These are phyloP conservation scores for Catocala sponsa DNA, from an alignment of 2,888 invertebrate species.

Conservation along the genomic window DNA sequence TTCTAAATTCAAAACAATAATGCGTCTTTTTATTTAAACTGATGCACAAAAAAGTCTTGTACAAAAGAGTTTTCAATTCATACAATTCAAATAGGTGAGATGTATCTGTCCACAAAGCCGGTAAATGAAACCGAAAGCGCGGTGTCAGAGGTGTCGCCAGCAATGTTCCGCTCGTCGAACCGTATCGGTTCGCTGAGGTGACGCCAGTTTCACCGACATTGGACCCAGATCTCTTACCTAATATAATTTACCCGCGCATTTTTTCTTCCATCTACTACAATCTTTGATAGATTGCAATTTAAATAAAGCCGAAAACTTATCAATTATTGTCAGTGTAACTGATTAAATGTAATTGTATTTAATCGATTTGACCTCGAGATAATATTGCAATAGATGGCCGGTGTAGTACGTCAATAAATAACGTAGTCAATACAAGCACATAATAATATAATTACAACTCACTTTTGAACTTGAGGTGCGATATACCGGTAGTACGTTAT, in stretches of 20 bases:
- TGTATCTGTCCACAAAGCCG: slow-evolving; percentile 6
- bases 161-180: slow-evolving; percentile 80
- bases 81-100: not conserved
- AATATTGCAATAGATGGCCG: slow-evolving; percentile 30
- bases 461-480: too few species aligned
- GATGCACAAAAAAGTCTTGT: too few species aligned
- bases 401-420: not conserved
- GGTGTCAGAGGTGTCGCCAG: slow-evolving; percentile 73
- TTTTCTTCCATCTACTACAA: slow-evolving; percentile 57
- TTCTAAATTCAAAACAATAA: too few species aligned
- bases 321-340: slow-evolving; percentile 50
- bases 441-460: too few species aligned
- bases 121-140: slow-evolving; percentile 66
- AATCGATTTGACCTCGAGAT: slow-evolving; percentile 45
- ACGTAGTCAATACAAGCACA: too few species aligned
- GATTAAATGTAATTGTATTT: slow-evolving; percentile 50
- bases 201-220: slow-evolving; percentile 79
- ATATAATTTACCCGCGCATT: slow-evolving; percentile 71
- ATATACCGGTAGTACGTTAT: too few species aligned
- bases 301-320: slow-evolving; percentile 55
- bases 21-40: too few species aligned
- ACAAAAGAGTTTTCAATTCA: too few species aligned
- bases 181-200: slow-evolving; percentile 67
- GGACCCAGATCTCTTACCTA: slow-evolving; percentile 76
- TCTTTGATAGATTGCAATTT: slow-evolving; percentile 63